Base-by-base conservation (phyloP, 1,140 invertebrate genomes). In the Protaetia brevitarsis region DNA sequence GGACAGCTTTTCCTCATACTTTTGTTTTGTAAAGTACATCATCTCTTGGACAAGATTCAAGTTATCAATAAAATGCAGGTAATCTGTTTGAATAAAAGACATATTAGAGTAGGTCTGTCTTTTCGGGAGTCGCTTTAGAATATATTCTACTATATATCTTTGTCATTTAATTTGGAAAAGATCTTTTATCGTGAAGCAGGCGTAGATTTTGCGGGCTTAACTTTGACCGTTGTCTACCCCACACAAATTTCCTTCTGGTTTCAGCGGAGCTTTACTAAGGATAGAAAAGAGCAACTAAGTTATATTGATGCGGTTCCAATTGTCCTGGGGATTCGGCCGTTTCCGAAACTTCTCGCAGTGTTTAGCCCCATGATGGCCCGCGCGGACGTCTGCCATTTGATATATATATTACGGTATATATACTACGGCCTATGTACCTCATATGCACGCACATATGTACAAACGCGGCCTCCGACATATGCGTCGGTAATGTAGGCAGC, bases 231-330 rank as follows among this genome's bases (percentile, higher is more conserved):
- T 51, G 41, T 51, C 41, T 51, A 51, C 41, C 41, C 41, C 13
- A 51, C 41, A 51, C 41, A 51, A 51, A 51, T 51, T 51, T 51
- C 41, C 41, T 51, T 51, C 41, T 51, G 41, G 41, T 51, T 51
- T 51, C 41, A 51, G 41, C 41, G 41, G 41, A 51, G 41, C 41
- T 51, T 51, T 51, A 51, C 26, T 23, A 51, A 51, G 41, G 41
- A 19, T 51, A 51, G 41, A 51, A 51, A 51, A 51, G 41, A 51
- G 41, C 41, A 51, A 51, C 41, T 51, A 51, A 51, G 41, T 51
- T 51, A 51, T 51, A 51, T 51, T 51, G 41, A 51, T 51, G 21
- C 41, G 41, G 41, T 51, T 51, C 41, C 41, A 51, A 51, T 51
- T 51, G 41, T 51, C 41, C 41, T 51, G 41, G 41, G 41, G 41